Evolutionary conservation across 2,888 invertebrate genomes (phyloP).

Genomic region (Synanthedon andrenaeformis): DNA sequence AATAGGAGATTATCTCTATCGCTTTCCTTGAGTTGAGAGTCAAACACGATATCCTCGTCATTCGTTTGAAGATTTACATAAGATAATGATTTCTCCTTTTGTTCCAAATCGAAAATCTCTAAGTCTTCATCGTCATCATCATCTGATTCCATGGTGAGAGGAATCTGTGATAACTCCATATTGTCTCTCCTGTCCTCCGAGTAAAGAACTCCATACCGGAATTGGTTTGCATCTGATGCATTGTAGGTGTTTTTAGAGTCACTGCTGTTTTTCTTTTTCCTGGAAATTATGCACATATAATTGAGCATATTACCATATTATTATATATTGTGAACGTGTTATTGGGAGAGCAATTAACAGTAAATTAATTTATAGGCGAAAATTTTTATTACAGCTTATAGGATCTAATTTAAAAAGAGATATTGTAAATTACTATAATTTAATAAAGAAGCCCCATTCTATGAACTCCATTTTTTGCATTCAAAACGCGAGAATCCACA

Average conservation of each 20-base stretch:
- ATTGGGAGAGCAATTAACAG: no score
- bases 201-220: slow-evolving; percentile 62
- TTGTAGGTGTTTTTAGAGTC: slow-evolving; percentile 34
- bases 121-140: slow-evolving; percentile 63
- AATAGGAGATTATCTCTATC: slow-evolving; percentile 46
- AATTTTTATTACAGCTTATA: no score
- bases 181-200: slow-evolving; percentile 57
- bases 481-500: no score
- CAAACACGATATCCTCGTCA: slow-evolving; percentile 48
- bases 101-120: slow-evolving; percentile 61
- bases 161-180: slow-evolving; percentile 52
- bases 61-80: slow-evolving; percentile 54
- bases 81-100: slow-evolving; percentile 55
- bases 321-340: neutral
- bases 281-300: slow-evolving; percentile 23
- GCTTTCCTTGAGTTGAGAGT: slow-evolving; percentile 17
- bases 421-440: no score
- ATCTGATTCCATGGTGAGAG: slow-evolving; percentile 61
- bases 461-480: no score
- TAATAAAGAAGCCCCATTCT: no score
- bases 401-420: no score
- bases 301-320: neutral
- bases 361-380: no score
- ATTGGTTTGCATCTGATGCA: slow-evolving; percentile 51
- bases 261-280: slow-evolving; percentile 42